phyloP scores from a whole-genome alignment of 2,113 vertebrate species.

The Gyps fulvus region DNA sequence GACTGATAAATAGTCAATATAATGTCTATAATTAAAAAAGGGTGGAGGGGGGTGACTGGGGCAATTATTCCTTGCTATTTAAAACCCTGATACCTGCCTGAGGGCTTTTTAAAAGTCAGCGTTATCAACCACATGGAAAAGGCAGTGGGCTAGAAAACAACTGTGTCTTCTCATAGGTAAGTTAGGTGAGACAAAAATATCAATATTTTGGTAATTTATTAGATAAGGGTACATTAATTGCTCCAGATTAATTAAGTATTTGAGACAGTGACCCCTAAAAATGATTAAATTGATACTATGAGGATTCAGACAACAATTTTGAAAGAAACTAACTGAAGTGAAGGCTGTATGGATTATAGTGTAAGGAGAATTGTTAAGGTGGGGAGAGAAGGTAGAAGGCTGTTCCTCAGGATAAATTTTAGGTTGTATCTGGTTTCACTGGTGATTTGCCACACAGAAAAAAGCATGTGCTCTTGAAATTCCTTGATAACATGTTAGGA shows the following conservation, averaged over 20 bases:
- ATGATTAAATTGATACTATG: neutral
- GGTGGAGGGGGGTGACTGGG: neutral
- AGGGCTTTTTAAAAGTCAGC: neutral
- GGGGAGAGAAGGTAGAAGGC: neutral
- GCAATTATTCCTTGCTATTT: neutral
- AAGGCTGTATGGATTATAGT: neutral
- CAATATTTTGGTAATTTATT: neutral
- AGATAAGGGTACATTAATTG: neutral
- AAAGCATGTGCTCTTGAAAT: neutral
- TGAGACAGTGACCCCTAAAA: neutral
- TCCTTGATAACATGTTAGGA: neutral
- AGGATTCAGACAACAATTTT: neutral
- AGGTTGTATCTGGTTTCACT: neutral
- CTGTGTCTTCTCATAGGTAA: neutral
- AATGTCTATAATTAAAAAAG: neutral
- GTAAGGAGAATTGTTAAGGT: neutral
- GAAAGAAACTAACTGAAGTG: neutral
- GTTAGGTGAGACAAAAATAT: neutral
- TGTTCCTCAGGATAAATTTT: neutral
- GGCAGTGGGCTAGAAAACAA: neutral
- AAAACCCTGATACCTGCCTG: neutral
- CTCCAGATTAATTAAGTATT: neutral
- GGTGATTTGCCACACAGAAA: neutral
- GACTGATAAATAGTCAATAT: slow-evolving; percentile 1
- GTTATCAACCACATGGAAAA: neutral